These are phyloP conservation scores for Callocephalon fimbriatum DNA, from an alignment of 2,113 vertebrate species.

Conservation along the genomic window DNA sequence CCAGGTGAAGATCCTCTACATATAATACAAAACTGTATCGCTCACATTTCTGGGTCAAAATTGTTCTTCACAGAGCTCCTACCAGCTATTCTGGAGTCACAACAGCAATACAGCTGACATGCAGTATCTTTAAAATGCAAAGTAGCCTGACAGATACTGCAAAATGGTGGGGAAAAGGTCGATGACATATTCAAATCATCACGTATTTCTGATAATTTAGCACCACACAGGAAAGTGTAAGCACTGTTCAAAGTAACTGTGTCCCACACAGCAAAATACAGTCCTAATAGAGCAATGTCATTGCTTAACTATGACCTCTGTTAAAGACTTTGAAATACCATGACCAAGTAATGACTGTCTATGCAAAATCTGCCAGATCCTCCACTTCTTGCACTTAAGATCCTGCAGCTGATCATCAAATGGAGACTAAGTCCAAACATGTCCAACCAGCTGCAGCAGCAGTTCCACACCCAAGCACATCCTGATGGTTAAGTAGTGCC, in stretches of 20 bases:
- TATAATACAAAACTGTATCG: neutral
- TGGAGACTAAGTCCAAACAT: fast-evolving
- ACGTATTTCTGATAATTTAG: neutral
- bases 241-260: neutral
- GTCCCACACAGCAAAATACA: neutral
- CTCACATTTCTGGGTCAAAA: neutral
- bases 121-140: neutral
- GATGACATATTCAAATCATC: neutral
- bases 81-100: neutral
- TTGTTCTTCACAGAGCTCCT: neutral
- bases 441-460: neutral
- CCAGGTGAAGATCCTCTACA: neutral
- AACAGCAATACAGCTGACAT: neutral
- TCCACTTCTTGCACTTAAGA: neutral
- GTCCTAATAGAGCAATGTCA: neutral
- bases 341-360: neutral
- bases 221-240: fast-evolving
- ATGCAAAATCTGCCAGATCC: neutral
- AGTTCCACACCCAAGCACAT: neutral
- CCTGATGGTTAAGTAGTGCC: neutral
- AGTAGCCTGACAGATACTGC: neutral
- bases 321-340: neutral
- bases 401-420: neutral
- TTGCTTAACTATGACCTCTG: neutral
- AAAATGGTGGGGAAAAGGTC: neutral